These are phyloP conservation scores for Triplophysa bombifrons DNA, from an alignment of 2,797 vertebrate species.

Conservation along the genomic window DNA sequence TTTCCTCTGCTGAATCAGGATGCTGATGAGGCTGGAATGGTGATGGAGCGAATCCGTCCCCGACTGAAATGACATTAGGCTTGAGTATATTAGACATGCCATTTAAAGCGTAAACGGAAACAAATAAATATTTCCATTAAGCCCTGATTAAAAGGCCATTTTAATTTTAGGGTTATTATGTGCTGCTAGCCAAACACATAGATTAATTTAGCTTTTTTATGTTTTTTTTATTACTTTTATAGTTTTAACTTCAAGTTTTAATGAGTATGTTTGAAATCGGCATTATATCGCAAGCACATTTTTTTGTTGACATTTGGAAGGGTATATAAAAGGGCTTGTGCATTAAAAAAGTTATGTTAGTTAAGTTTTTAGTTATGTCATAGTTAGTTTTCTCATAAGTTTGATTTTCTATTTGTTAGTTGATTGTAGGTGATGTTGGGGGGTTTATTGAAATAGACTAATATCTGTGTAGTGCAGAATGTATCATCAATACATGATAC, in stretches of 20 bases:
- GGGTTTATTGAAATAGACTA: background rate
- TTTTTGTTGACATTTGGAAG: no score
- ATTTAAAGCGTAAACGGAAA: conserved; percentile 67
- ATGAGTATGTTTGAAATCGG: no score
- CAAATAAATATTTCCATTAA: conserved; percentile 61
- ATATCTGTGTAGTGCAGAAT: background rate
- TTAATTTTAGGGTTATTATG: conserved; percentile 56
- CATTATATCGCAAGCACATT: no score
- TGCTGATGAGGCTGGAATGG: conserved; percentile 64
- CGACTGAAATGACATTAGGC: conserved; percentile 63
- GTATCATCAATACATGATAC: background rate
- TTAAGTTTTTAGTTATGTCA: no score
- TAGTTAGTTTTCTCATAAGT: background rate
- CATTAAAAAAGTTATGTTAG: no score
- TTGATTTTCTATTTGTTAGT: background rate
- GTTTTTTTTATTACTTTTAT: conserved; percentile 16
- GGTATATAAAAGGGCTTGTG: no score
- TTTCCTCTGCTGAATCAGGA: conserved; percentile 59
- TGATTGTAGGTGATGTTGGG: background rate
- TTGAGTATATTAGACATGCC: conserved; percentile 69
- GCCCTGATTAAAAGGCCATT: conserved; percentile 55
- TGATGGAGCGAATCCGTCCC: conserved; percentile 62
- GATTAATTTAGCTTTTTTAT: conserved; percentile 27
- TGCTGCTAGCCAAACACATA: conserved; percentile 49
- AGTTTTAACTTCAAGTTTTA: background rate